Conservation (phyloP, 2,797 vertebrate genomes). For the Cheirogaleus major region DNA sequence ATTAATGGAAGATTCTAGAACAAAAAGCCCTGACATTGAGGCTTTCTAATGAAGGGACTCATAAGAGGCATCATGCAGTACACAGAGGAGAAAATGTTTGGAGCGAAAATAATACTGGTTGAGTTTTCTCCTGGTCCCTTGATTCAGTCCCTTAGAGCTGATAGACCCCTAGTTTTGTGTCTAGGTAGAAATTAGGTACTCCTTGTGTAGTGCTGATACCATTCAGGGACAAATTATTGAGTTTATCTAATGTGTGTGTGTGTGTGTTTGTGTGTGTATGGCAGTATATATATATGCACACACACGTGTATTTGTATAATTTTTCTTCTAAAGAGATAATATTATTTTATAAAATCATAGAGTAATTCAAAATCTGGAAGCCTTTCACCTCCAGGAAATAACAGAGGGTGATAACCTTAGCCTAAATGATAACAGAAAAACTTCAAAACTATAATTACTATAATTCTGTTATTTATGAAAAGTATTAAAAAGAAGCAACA, state of each 20-base stretch:
- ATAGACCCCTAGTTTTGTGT: neutral
- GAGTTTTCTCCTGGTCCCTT: neutral
- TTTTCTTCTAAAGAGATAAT: neutral
- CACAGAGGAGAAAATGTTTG: neutral
- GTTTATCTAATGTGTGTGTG: neutral
- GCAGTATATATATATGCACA: neutral
- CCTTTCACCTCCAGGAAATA: neutral
- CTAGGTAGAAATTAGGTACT: neutral
- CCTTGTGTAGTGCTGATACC: neutral
- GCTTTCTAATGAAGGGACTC: slow-evolving; percentile 10
- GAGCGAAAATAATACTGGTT: neutral
- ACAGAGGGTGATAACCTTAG: neutral
- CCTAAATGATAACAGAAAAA: neutral
- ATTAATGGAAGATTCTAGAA: slow-evolving; percentile 17
- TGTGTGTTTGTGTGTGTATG: neutral
- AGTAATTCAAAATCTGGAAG: neutral
- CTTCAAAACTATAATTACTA: neutral
- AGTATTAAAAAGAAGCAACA: neutral
- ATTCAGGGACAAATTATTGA: neutral
- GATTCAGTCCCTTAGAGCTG: neutral
- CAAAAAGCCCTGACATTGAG: neutral
- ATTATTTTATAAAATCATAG: neutral
- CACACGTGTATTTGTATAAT: neutral
- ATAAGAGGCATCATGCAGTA: neutral
- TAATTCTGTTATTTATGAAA: slow-evolving; percentile 14